Base-by-base conservation (phyloP, 2,113 vertebrate species). In the Zingel zingel region DNA sequence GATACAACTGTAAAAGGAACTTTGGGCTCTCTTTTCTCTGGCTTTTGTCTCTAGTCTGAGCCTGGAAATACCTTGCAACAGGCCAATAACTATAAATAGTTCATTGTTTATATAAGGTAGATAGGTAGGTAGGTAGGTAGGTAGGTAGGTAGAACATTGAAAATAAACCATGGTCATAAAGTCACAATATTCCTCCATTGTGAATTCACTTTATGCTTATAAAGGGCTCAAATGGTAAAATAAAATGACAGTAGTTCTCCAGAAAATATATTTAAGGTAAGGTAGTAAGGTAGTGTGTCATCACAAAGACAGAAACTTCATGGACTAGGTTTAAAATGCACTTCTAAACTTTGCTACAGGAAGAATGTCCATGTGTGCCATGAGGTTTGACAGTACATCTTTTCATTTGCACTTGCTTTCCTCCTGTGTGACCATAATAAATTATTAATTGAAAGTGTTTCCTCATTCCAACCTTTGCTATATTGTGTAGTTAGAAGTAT, bases 371-470 rank as follows among this genome's bases (percentile, higher is more conserved):
- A 53, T 16, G 51, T 15, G 43, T 47, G 67, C 61, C 27, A 66
- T 48, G 19, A 70, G 82, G 33, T 39, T 59, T 66, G n/a, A 71
- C 30, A 13, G 75, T 74, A 70, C 58, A 87, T 66, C 64, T 85
- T 77, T 86, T 67, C 18, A 59, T 79, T 67, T 79, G 66, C 61
- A 19, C 11, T 8, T 19, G 18, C 50, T 72, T 48, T 27, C 57
- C 50, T 73, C 67, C 48, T 82, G 75, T 70, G 83, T 68, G 47
- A 66, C 59, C 0, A 33, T 7, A 9, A 56, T 77, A 25, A 59
- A 74, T 84, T 82, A 80, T 79, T 88, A 80, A 82, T 74, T 80
- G 23, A 80, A 85, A 53, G 64, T 65, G 25, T 78, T 90, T 83
- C 45, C 50, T 48, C 39, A 36, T 73, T 74, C 59, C 10, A 53